These are phyloP conservation scores for Rotaria socialis DNA, from an alignment of 2,888 invertebrate genomes.

Conservation along the genomic window DNA sequence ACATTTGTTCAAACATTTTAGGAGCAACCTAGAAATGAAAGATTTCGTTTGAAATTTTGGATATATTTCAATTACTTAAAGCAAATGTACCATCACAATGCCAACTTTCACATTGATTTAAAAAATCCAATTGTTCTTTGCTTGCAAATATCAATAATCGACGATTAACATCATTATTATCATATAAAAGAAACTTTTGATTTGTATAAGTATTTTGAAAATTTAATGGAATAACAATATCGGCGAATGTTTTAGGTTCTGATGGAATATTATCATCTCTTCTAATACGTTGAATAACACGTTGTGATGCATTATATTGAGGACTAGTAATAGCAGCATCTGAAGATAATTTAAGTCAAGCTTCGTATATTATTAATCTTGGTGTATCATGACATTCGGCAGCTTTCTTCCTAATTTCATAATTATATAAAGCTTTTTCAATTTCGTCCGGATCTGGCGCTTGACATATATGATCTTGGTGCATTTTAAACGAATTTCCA, in stretches of 20 bases:
- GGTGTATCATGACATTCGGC: not conserved
- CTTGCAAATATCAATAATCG: not conserved
- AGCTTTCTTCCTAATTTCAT: not conserved
- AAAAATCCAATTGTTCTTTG: not conserved
- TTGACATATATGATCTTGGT: not conserved
- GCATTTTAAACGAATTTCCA: not conserved
- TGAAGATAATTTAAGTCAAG: not conserved
- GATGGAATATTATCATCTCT: not conserved
- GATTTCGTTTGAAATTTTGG: not conserved
- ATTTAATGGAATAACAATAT: not conserved
- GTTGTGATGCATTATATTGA: constrained; percentile 4
- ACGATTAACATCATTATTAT: not conserved
- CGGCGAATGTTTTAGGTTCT: constrained; percentile 16
- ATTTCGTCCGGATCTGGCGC: constrained; percentile 1
- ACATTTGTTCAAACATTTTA: constrained; percentile 16
- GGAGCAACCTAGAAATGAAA: not conserved
- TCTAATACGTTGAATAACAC: constrained; percentile 9
- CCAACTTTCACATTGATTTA: constrained; percentile 8
- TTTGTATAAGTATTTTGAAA: not conserved
- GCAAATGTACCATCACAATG: constrained; percentile 4
- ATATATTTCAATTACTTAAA: constrained; percentile 2
- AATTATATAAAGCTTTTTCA: not conserved
- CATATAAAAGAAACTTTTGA: not conserved
- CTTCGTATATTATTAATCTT: constrained; percentile 19
- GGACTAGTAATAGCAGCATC: not conserved